Evolutionary conservation across 2,113 vertebrate genomes (phyloP).

Genomic region (Hemiprocne comata): DNA sequence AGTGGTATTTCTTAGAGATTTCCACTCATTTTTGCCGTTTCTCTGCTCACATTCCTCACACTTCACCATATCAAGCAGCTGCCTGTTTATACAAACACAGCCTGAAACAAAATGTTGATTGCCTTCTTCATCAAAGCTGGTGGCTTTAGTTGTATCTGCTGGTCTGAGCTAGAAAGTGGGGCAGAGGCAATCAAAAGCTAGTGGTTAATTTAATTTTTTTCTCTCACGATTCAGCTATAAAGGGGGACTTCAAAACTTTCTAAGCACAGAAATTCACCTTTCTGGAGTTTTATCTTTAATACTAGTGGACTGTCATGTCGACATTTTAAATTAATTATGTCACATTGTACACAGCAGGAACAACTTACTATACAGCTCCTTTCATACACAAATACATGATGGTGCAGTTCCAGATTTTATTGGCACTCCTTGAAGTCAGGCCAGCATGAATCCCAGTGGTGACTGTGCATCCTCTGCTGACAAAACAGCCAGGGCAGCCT

Average conservation of each 20-base stretch:
- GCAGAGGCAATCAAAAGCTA: not conserved
- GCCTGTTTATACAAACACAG: slow-evolving; percentile 14
- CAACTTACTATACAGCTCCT: not conserved
- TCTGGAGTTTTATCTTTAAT: not conserved
- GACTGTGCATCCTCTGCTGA: not conserved
- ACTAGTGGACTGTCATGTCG: not conserved
- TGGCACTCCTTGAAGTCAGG: not conserved
- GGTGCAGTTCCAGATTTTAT: not conserved
- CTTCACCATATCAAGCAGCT: slow-evolving; percentile 1
- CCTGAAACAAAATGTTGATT: not conserved
- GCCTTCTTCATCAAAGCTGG: not conserved
- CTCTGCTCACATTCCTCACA: not conserved
- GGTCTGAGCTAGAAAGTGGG: not conserved
- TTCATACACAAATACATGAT: not conserved
- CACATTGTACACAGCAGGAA: not conserved
- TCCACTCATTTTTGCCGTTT: not conserved
- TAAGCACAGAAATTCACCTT: not conserved
- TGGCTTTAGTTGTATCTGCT: not conserved
- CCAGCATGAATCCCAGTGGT: not conserved
- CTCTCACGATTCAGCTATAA: not conserved
- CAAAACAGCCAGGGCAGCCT: not conserved
- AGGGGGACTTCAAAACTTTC: not conserved
- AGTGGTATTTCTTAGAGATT: slow-evolving; percentile 18
- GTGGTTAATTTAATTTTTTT: not conserved
- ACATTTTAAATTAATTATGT: not conserved